Evolutionary conservation across 2,113 vertebrate species (phyloP).

Genomic region (Serinus canaria): DNA sequence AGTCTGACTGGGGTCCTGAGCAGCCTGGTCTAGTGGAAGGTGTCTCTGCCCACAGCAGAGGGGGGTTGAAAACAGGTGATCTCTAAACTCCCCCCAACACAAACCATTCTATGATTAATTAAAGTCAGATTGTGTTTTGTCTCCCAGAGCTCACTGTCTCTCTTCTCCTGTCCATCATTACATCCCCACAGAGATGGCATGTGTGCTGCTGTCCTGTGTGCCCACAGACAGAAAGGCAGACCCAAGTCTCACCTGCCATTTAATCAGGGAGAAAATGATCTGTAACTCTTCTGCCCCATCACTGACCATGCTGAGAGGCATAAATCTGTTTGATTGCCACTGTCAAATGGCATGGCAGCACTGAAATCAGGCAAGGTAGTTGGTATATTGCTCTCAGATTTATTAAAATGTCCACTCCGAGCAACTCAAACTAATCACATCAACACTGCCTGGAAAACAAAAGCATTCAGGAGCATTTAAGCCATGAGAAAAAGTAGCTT

Average conservation of each 20-base stretch:
- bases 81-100: not conserved
- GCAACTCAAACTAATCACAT: not conserved
- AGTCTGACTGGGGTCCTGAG: not conserved
- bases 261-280: not conserved
- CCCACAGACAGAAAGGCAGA: not conserved
- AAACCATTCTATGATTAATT: not conserved
- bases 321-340: not conserved
- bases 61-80: not conserved
- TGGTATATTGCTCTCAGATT: not conserved
- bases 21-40: not conserved
- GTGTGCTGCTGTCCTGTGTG: not conserved
- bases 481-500: not conserved
- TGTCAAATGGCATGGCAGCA: accelerated
- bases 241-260: not conserved
- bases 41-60: not conserved
- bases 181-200: not conserved
- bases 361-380: accelerated
- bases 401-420: not conserved
- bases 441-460: not conserved
- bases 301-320: not conserved
- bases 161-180: not conserved
- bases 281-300: not conserved
- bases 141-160: not conserved
- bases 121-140: not conserved
- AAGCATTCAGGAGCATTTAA: not conserved